Conservation (phyloP, 30 jellyfish, hydroid and myxozoan genomes). For the Hydra vulgaris region DNA sequence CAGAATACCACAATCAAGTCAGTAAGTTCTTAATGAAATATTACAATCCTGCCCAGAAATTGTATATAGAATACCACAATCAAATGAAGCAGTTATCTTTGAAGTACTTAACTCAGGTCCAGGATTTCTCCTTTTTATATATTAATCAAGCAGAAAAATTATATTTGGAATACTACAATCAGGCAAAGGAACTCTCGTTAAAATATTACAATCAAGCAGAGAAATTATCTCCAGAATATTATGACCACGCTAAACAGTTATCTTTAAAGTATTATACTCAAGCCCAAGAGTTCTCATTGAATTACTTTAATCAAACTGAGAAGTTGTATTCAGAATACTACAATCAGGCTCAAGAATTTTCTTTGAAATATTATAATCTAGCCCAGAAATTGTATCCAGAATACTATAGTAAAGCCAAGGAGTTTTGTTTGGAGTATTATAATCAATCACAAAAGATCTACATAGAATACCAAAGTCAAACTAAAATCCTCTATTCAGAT, state of each 20-base stretch:
- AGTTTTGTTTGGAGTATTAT: slow-evolving; percentile 31
- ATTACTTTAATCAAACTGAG: background rate
- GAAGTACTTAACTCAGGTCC: too few relatives aligned
- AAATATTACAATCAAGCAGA: background rate
- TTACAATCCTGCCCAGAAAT: background rate
- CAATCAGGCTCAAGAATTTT: background rate
- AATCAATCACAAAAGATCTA: too few relatives aligned
- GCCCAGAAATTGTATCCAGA: background rate
- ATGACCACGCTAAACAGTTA: background rate
- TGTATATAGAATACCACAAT: background rate
- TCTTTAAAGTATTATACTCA: background rate
- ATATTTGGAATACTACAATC: background rate
- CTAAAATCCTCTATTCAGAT: too few relatives aligned
- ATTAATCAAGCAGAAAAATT: background rate
- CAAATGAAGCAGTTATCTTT: background rate
- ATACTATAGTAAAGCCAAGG: too few relatives aligned
- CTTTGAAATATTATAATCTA: background rate
- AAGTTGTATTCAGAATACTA: background rate
- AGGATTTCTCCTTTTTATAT: background rate
- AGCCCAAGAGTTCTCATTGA: background rate
- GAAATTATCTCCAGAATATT: background rate
- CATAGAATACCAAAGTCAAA: too few relatives aligned
- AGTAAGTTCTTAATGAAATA: background rate
- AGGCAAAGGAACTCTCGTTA: background rate
- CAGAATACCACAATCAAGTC: background rate